Evolutionary conservation across 2,797 vertebrate genomes (phyloP), one percentile per base, ranked within the genome.

Genomic region (Typhlichthys eigenmanni): DNA sequence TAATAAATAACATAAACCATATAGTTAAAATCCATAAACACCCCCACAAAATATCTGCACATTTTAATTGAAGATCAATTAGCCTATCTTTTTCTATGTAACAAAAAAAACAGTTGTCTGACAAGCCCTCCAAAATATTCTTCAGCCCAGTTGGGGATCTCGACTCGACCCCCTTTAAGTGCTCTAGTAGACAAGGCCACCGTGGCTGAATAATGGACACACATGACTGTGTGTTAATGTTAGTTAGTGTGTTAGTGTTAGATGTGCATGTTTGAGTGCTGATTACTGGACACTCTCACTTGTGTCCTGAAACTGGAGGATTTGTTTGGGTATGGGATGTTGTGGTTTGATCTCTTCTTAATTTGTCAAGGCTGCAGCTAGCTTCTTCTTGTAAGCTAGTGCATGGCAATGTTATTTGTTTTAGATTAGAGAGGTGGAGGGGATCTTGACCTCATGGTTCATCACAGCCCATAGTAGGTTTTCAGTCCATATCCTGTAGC

Each of bases 141-240:
- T 19, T 19, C 19, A 19, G 19, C 19, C 19, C 19, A 19, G 19
- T 19, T 19, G 2, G 2, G 19, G 2, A 2, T 19, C 19, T 19
- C 2, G 19, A 19, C 19, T 19, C 2, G 19, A 24, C 24, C 24
- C 24, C 24, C 3, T 24, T 24, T 24, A 24, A 24, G 24, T 24
- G 51, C 54, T 66, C 16, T 50, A 64, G 67, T 57, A 52, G 47
- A 56, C 1, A 1, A 60, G 57, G 68, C 62, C 57, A 45, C 48
- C 29, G 72, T 54, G 54, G 62, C 57, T 66, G 53, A 71, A 62
- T 16, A 71, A 62, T 16, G 11, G 64, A 65, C 72, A 71, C 69
- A 75, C 72, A 77, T 69, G 73, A 76, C 69, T 78, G 72, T 52
- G 52, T 81, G 72, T 82, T 67, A 77, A 71, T 76, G 64, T 81